Percentiles rank a stretch among this genome's conserved stretches.
These are phyloP conservation scores for Sebastes minor DNA, from an alignment of 2,797 vertebrate genomes.

Conservation along the genomic window DNA sequence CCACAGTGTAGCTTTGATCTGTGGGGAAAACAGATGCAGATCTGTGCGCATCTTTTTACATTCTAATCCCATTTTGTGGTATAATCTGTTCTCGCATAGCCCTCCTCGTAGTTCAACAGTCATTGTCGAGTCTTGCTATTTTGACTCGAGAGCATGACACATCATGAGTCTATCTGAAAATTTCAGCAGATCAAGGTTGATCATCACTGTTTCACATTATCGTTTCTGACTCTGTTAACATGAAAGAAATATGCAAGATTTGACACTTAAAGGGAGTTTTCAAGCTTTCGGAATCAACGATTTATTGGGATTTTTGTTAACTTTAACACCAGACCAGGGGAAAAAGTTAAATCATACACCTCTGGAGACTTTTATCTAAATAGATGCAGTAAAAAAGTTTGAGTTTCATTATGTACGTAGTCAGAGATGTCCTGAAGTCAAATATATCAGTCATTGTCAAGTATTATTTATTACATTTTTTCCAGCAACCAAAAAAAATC, in stretches of 20 bases:
- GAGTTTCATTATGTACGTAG: too few species aligned
- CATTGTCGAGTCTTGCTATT: conserved; percentile 34
- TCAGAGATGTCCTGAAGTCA: too few species aligned
- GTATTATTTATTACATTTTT: too few species aligned
- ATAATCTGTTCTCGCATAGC: conserved; percentile 44
- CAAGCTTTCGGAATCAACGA: conserved; percentile 3
- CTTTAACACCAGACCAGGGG: too few species aligned
- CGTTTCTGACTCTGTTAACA: conserved; percentile 25
- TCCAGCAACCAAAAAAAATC: too few species aligned
- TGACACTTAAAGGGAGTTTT: conserved; percentile 4
- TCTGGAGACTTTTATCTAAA: too few species aligned
- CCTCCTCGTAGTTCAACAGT: conserved; percentile 30
- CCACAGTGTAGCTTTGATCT: conserved; percentile 49
- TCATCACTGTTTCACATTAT: conserved; percentile 25
- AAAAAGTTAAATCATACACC: too few species aligned
- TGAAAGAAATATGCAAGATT: not conserved
- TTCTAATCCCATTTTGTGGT: conserved; percentile 52
- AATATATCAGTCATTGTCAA: too few species aligned
- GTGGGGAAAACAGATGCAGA: conserved; percentile 46
- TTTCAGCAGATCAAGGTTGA: conserved; percentile 17
- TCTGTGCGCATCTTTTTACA: conserved; percentile 28
- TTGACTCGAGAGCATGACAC: conserved; percentile 27
- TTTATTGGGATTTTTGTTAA: too few species aligned
- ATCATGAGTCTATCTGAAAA: conserved; percentile 15
- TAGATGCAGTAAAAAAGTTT: too few species aligned